Percentiles rank a stretch among this genome's conserved stretches.
Conservation (phyloP, 2,888 invertebrate species). For the Tolmerus cingulatus region DNA sequence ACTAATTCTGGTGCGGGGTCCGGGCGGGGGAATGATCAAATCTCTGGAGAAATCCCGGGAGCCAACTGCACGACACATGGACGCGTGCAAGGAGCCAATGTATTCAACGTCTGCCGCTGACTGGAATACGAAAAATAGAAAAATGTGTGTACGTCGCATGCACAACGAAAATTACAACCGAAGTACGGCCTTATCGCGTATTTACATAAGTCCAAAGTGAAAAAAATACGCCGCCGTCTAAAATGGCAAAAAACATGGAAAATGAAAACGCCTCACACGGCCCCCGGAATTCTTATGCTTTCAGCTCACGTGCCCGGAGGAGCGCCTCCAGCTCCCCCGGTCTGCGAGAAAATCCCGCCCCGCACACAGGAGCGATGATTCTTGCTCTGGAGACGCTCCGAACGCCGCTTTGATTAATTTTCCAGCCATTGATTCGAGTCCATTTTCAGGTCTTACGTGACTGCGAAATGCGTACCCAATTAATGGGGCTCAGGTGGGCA, state of each 20-base stretch:
- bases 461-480: background rate
- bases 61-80: background rate
- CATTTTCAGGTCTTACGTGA: background rate
- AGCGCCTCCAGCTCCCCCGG: background rate
- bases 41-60: background rate
- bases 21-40: background rate
- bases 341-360: background rate
- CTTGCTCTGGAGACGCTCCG: background rate
- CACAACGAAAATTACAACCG: slow-evolving; percentile 4
- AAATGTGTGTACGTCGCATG: background rate
- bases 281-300: background rate
- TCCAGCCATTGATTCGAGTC: slow-evolving; percentile 15
- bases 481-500: background rate
- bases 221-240: background rate
- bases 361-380: background rate
- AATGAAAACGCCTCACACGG: background rate
- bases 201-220: slow-evolving; percentile 3
- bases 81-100: slow-evolving; percentile 5
- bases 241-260: background rate
- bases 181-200: background rate
- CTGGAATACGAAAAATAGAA: background rate
- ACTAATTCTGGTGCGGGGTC: background rate
- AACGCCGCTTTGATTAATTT: slow-evolving; percentile 21
- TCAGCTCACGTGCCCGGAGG: slow-evolving; percentile 4
- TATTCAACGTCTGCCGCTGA: background rate